Conservation (phyloP, 2,113 vertebrate species). For the Cyprinodon variegatus region DNA sequence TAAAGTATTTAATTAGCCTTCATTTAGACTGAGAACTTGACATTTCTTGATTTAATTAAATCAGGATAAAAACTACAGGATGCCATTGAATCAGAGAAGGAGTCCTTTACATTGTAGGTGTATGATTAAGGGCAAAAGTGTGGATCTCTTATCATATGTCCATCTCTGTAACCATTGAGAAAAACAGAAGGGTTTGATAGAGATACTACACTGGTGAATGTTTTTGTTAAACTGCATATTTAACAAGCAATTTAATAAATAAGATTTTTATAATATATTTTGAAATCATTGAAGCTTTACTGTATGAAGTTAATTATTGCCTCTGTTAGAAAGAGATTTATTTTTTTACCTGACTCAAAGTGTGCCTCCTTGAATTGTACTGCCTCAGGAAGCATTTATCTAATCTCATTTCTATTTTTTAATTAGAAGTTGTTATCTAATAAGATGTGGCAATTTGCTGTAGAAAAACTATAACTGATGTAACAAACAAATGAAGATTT, state of each 20-base stretch:
- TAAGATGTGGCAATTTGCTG: conserved; percentile 31
- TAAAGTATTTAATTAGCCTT: conserved; percentile 12
- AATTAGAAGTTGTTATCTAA: conserved; percentile 69
- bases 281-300: not conserved
- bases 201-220: not conserved
- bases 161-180: not conserved
- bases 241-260: not conserved
- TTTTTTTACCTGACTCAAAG: conserved; percentile 6
- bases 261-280: not conserved
- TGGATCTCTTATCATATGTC: not conserved
- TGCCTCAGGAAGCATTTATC: conserved; percentile 40
- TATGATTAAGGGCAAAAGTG: not conserved
- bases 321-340: conserved; percentile 2
- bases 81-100: conserved; percentile 2
- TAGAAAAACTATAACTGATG: conserved; percentile 52
- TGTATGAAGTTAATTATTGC: not conserved
- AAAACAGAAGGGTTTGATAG: not conserved
- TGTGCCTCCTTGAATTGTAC: conserved; percentile 26
- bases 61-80: conserved; percentile 1
- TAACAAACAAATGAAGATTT: conserved; percentile 38
- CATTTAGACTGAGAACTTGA: not conserved
- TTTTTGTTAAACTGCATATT: not conserved
- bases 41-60: conserved; percentile 5
- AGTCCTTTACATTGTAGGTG: conserved; percentile 5
- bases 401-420: conserved; percentile 57